These are phyloP conservation scores for Drosophila tanythrix DNA, from an alignment of 2,888 invertebrate genomes.

Conservation along the genomic window DNA sequence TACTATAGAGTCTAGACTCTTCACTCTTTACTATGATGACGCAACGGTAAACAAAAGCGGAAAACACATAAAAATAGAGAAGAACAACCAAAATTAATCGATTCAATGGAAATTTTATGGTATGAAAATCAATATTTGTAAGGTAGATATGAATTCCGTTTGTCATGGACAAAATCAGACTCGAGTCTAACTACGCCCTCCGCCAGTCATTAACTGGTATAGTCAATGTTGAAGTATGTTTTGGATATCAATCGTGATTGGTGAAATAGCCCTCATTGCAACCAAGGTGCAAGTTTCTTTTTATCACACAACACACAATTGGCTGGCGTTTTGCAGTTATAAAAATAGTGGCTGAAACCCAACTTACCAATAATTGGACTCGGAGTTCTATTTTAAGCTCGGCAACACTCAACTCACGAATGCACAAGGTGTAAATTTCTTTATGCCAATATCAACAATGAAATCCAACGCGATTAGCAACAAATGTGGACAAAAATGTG, in stretches of 20 bases:
- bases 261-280: slow-evolving; percentile 18
- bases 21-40: slow-evolving; percentile 20
- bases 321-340: neutral
- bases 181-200: neutral
- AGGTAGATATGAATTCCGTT: slow-evolving; percentile 36
- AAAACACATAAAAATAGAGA: slow-evolving; percentile 13
- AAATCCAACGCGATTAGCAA: slow-evolving; percentile 58
- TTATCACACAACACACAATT: slow-evolving; percentile 50
- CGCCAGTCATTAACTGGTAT: neutral
- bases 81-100: slow-evolving; percentile 34
- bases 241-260: slow-evolving; percentile 38
- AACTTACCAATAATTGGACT: slow-evolving; percentile 15
- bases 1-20: neutral
- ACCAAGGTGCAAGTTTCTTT: slow-evolving; percentile 39
- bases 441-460: slow-evolving; percentile 49
- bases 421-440: slow-evolving; percentile 67
- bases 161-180: slow-evolving; percentile 24
- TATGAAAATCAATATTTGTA: slow-evolving; percentile 38
- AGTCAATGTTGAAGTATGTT: neutral
- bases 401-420: slow-evolving; percentile 37
- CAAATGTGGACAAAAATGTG: slow-evolving; percentile 58
- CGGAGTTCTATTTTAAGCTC: slow-evolving; percentile 26
- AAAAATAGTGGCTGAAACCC: neutral
- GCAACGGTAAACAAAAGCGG: slow-evolving; percentile 43
- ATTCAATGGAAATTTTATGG: slow-evolving; percentile 41